phyloP scores from a whole-genome alignment of 2,113 vertebrate genomes.

The Sinocyclocheilus anshuiensis region DNA sequence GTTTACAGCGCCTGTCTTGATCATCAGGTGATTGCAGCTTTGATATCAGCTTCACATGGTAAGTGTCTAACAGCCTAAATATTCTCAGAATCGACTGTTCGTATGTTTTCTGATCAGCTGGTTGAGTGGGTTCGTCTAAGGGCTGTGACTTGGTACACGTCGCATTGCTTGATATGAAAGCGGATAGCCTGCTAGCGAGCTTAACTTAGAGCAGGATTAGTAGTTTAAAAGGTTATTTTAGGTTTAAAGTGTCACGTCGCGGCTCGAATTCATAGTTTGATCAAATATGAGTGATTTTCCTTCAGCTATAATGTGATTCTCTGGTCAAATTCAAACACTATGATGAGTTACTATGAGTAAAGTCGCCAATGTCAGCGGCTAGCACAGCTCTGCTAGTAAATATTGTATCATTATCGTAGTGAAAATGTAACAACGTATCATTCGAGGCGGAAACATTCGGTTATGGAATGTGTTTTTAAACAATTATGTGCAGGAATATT shows the following conservation, averaged over 20 bases:
- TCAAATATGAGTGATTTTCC: neutral
- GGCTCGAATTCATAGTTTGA: neutral
- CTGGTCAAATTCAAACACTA: neutral
- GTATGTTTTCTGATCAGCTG: neutral
- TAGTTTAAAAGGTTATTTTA: neutral
- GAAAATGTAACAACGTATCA: neutral
- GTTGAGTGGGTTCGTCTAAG: conserved; percentile 4
- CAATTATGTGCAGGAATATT: neutral
- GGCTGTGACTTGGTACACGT: conserved; percentile 14
- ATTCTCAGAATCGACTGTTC: neutral
- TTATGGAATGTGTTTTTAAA: conserved; percentile 1
- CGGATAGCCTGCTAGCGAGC: conserved; percentile 24
- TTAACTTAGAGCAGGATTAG: neutral
- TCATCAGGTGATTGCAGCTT: neutral
- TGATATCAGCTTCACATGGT: conserved; percentile 17
- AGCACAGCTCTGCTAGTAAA: neutral
- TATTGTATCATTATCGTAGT: neutral
- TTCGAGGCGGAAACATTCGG: neutral
- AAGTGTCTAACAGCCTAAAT: neutral
- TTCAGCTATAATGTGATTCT: neutral
- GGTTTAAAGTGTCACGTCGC: neutral
- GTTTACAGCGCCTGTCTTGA: neutral
- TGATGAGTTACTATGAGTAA: neutral
- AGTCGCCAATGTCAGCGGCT: conserved; percentile 7
- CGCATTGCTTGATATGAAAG: conserved; percentile 23